Evolutionary conservation across 2,888 invertebrate species (phyloP), one percentile per base, ranked within the genome.

Genomic region (Aromia moschata): DNA sequence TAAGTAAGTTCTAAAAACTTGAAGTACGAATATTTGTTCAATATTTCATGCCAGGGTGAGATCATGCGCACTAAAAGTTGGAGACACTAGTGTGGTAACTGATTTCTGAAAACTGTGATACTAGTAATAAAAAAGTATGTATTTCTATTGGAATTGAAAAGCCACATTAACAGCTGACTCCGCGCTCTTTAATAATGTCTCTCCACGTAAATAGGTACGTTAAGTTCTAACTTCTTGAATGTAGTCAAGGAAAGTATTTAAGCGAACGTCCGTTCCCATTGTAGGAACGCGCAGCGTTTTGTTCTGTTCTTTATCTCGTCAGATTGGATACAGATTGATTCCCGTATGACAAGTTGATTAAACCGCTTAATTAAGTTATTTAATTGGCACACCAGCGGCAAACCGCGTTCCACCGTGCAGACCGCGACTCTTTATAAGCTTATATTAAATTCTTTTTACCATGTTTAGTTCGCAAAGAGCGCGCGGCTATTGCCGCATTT

Each of bases 311-410:
- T 65, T 72, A 74, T 71, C 72, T 69, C 72, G 71, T 71, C 72
- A 57, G 49, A 52, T 52, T 56, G 57, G 55, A 64, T 70, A 64
- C 71, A 71, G 74, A 77, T 77, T 78, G 77, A 79, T 79, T 78
- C 77, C 72, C 79, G 80, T 80, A 79, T 82, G 83, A 83, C 83
- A 83, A 81, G 81, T 82, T 83, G 83, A 83, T 83, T 83, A 83
- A 83, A 80, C 79, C 81, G 81, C 80, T 83, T 83, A 83, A 84
- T 84, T 83, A 83, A 83, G 83, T 83, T 81, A 82, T 83, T 83
- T 84, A 83, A 83, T 83, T 83, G 82, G 77, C 72, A 70, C 73
- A 70, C 64, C 74, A 72, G 73, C 74, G 75, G 74, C 69, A 70
- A 72, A 75, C 74, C 70, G 72, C 73, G 70, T 70, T 70, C 64